Evolutionary conservation across 2,797 vertebrate genomes (phyloP).

Genomic region (Typhlichthys subterraneus): DNA sequence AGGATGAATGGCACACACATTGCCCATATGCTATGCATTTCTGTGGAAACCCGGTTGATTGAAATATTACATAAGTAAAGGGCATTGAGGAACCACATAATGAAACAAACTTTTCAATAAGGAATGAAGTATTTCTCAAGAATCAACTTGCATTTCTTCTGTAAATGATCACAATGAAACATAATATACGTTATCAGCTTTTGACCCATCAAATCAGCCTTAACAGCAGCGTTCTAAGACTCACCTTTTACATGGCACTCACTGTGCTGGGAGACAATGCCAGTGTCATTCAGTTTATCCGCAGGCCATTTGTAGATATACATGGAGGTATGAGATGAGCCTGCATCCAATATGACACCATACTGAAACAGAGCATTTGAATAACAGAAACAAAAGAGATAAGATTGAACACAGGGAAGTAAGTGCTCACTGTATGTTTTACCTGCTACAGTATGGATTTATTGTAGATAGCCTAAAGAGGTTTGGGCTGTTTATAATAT

Average conservation of each 20-base stretch:
- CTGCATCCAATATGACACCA: constrained; percentile 89
- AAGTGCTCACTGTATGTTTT: no score
- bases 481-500: no score
- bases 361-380: constrained; percentile 70
- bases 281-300: constrained; percentile 87
- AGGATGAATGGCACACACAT: not conserved
- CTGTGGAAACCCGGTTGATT: constrained; percentile 11
- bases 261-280: constrained; percentile 84
- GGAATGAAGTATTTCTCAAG: constrained; percentile 19
- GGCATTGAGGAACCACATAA: not conserved
- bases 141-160: no score
- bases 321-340: constrained; percentile 88
- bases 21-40: constrained; percentile 6
- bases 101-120: not conserved
- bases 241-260: constrained; percentile 83
- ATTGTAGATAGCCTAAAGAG: no score
- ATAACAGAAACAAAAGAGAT: no score
- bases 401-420: no score
- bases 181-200: no score
- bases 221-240: constrained; percentile 18
- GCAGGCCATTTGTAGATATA: constrained; percentile 88
- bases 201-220: no score
- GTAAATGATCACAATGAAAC: no score
- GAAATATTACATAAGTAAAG: constrained; percentile 5
- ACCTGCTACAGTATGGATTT: no score